Evolutionary conservation across 2,797 vertebrate species (phyloP).

Genomic region (Thamnophis elegans): DNA sequence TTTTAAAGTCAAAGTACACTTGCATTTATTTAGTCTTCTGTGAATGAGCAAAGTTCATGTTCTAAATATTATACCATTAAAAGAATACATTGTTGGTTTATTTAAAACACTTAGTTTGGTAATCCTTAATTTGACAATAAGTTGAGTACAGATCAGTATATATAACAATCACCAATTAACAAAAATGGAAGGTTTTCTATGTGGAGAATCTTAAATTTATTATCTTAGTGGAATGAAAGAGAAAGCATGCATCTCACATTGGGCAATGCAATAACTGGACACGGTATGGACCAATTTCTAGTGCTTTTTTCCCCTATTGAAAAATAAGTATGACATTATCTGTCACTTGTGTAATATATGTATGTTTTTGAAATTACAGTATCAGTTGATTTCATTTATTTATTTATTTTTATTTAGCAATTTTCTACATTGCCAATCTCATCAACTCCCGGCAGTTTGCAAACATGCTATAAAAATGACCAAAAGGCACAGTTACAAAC

Average conservation of each 20-base stretch:
- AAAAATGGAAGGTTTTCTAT: neutral
- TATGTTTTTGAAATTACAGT: neutral
- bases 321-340: neutral
- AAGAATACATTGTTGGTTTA: neutral
- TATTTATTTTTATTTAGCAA: neutral
- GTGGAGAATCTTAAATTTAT: neutral
- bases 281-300: neutral
- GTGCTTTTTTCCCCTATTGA: neutral
- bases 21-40: neutral
- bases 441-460: neutral
- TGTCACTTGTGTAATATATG: neutral
- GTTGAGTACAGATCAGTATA: neutral
- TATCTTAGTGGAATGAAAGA: neutral
- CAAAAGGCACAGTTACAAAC: neutral
- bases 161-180: neutral
- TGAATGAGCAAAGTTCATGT: neutral
- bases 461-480: neutral
- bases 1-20: neutral
- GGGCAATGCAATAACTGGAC: neutral
- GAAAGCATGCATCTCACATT: neutral
- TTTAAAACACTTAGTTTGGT: neutral
- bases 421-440: neutral
- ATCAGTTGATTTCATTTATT: neutral
- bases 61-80: neutral
- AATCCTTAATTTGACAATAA: neutral